Evolutionary conservation across 2,888 invertebrate species (phyloP).

Genomic region (Biston stratarius): DNA sequence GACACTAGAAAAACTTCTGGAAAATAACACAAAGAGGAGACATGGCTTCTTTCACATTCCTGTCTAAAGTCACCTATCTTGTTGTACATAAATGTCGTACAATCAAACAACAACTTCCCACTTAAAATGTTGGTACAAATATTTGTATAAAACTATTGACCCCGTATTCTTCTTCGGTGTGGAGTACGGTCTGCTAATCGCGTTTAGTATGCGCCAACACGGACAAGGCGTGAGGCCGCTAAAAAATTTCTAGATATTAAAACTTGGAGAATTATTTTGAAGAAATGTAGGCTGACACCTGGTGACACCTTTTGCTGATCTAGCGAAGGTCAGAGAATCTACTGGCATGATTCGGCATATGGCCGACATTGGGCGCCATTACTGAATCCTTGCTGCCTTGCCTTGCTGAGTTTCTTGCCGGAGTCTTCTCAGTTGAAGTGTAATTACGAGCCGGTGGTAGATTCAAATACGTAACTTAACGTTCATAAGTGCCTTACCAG

Average conservation of each 20-base stretch:
- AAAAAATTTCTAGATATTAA: slow-evolving; percentile 57
- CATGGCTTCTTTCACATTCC: too few species aligned
- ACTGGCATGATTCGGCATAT: too few species aligned
- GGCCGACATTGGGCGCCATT: too few species aligned
- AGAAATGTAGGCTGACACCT: slow-evolving; percentile 6
- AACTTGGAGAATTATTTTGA: slow-evolving; percentile 5
- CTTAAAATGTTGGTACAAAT: slow-evolving; percentile 1
- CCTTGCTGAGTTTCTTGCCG: too few species aligned
- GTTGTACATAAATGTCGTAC: not conserved
- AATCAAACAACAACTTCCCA: slow-evolving; percentile 3
- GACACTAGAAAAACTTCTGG: too few species aligned
- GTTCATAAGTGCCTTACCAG: too few species aligned
- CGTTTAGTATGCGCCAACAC: slow-evolving; percentile 75
- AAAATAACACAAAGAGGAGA: too few species aligned
- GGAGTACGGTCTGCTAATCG: slow-evolving; percentile 73
- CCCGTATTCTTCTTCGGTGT: slow-evolving; percentile 24
- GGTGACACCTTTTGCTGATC: not conserved
- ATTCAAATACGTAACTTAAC: too few species aligned
- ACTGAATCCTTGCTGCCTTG: too few species aligned
- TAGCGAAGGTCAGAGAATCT: not conserved
- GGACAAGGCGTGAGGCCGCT: slow-evolving; percentile 56
- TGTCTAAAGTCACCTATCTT: too few species aligned
- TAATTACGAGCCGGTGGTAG: too few species aligned
- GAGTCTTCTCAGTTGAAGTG: too few species aligned
- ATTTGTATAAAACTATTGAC: slow-evolving; percentile 60